phyloP scores from a whole-genome alignment of 2,113 vertebrate species.

The Crotalus horridus region DNA sequence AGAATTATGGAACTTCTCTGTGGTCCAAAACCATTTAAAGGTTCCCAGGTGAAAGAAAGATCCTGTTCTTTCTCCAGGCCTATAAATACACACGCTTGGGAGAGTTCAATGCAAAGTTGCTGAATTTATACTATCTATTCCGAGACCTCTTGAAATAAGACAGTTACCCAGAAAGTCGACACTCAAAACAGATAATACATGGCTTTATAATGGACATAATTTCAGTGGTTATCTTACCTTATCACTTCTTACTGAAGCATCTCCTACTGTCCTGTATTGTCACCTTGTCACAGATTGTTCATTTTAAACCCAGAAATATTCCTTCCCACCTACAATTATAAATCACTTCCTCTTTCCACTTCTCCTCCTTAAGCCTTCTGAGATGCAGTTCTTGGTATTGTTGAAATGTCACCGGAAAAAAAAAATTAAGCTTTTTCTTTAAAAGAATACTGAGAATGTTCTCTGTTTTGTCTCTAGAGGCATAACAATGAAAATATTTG shows the following conservation, averaged over 20 bases:
- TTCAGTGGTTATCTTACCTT: background rate
- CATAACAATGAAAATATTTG: background rate
- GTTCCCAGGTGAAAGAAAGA: background rate
- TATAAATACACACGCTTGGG: background rate
- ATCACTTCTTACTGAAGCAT: background rate
- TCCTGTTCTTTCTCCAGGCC: background rate
- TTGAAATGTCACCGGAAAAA: background rate
- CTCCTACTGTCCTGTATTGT: background rate
- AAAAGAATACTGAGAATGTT: background rate
- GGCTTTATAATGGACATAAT: background rate
- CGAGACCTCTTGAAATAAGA: background rate
- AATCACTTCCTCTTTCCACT: background rate
- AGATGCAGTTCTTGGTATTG: background rate
- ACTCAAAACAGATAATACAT: rapidly evolving
- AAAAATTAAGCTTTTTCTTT: background rate
- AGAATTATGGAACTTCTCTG: background rate
- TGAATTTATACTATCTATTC: background rate
- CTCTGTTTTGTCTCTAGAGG: background rate
- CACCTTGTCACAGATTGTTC: constrained; percentile 14
- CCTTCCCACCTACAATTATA: background rate
- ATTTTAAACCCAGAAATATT: background rate
- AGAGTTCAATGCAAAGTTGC: background rate
- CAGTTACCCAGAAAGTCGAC: background rate
- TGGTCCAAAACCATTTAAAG: background rate
- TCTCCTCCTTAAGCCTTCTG: background rate